These are phyloP conservation scores for Rhogogaster chlorosoma DNA, from an alignment of 2,888 invertebrate genomes.

Conservation along the genomic window DNA sequence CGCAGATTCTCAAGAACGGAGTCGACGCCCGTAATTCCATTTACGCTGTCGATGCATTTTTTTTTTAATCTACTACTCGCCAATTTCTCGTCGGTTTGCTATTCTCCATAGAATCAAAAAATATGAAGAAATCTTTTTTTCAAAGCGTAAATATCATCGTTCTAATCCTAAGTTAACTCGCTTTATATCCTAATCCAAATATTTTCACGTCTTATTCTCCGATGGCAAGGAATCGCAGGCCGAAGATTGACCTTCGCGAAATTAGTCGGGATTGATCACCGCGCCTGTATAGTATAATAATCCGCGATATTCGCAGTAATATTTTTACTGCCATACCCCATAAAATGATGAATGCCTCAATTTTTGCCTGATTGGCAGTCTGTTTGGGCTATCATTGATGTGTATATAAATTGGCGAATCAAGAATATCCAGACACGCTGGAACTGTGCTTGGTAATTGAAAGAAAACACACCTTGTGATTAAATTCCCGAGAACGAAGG, in stretches of 20 bases:
- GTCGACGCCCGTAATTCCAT: background rate
- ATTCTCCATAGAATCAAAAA: background rate
- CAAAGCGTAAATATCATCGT: background rate
- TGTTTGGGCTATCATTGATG: background rate
- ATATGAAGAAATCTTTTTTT: background rate
- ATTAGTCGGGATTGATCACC: background rate
- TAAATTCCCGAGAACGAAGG: constrained; percentile 25
- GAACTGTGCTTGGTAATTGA: constrained; percentile 22
- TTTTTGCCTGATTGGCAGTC: background rate
- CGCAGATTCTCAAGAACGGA: constrained; percentile 15
- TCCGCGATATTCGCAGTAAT: background rate
- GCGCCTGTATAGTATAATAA: background rate
- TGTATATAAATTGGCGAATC: background rate
- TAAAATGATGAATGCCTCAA: background rate
- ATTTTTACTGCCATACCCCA: background rate
- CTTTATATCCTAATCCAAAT: background rate
- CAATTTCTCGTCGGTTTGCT: background rate
- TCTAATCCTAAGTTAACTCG: background rate
- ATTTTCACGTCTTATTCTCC: background rate
- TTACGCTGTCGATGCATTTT: constrained; percentile 11
- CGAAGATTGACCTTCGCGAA: background rate
- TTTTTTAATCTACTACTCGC: background rate
- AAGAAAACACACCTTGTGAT: constrained; percentile 41
- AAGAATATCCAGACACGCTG: background rate
- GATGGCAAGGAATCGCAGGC: background rate